phyloP scores from a whole-genome alignment of 2,113 vertebrate species.

The Cottus gobio region DNA sequence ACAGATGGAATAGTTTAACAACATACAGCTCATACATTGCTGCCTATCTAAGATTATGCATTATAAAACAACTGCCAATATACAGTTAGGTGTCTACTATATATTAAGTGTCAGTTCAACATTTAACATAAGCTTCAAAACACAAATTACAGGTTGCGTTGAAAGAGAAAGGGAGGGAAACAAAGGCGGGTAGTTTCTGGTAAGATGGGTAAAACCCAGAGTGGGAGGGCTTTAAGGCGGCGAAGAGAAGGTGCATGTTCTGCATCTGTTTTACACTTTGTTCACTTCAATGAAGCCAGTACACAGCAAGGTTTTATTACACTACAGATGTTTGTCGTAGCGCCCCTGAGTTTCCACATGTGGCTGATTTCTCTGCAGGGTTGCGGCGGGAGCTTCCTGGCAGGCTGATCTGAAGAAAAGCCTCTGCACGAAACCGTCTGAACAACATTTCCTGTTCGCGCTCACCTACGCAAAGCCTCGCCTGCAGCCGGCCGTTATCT shows the following conservation, averaged over 20 bases:
- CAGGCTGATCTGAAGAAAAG: constrained; percentile 62
- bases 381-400: constrained; percentile 76
- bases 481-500: constrained; percentile 19
- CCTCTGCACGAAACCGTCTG: constrained; percentile 62
- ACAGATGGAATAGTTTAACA: neutral
- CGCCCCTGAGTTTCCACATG: constrained; percentile 55
- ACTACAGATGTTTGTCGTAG: constrained; percentile 37
- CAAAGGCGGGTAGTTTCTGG: constrained; percentile 7
- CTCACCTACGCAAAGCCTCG: constrained; percentile 56
- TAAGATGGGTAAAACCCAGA: constrained; percentile 12
- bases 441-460: constrained; percentile 80
- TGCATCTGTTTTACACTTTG: constrained; percentile 16
- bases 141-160: constrained; percentile 20
- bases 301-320: constrained; percentile 14
- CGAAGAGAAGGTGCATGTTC: constrained; percentile 3
- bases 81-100: constrained; percentile 29
- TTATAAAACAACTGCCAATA: neutral
- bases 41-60: neutral
- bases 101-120: neutral
- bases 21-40: neutral
- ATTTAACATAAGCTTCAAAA: constrained; percentile 14
- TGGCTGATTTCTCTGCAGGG: constrained; percentile 70
- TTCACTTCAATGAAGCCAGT: constrained; percentile 30
- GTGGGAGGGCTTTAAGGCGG: neutral
- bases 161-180: constrained; percentile 29